Percentiles rank a stretch among this genome's conserved stretches.
phyloP scores from a whole-genome alignment of 1,140 invertebrate genomes.

The Teleogryllus occipitalis region DNA sequence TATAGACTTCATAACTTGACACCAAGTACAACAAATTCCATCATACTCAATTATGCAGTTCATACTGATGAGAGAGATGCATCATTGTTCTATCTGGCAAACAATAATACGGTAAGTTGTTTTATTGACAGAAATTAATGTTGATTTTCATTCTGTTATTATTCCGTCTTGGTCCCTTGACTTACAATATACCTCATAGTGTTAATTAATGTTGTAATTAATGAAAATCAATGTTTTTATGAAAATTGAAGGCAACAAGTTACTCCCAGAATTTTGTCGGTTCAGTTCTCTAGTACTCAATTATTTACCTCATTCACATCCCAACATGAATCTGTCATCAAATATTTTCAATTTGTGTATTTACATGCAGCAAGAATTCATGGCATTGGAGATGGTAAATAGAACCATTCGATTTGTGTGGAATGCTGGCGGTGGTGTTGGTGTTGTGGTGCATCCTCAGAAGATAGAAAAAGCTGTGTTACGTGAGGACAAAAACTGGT shows the following conservation, averaged over 20 bases:
- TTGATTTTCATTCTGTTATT: too few species aligned
- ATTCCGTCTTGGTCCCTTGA: too few species aligned
- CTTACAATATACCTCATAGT: too few species aligned
- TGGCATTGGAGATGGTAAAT: conserved; percentile 70
- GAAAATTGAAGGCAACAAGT: too few species aligned
- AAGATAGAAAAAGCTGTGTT: conserved; percentile 44
- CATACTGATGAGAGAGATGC: conserved; percentile 48
- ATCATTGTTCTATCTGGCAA: conserved; percentile 57
- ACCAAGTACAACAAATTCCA: conserved; percentile 58
- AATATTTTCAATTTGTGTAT: neutral
- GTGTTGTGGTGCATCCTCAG: conserved; percentile 51
- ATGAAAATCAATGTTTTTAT: too few species aligned
- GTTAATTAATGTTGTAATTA: too few species aligned
- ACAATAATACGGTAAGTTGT: conserved; percentile 42
- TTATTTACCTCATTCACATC: neutral
- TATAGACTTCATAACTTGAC: conserved; percentile 54
- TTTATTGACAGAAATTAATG: too few species aligned
- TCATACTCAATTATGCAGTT: conserved; percentile 58
- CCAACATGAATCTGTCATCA: neutral
- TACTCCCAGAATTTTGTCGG: too few species aligned
- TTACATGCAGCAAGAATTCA: conserved; percentile 50
- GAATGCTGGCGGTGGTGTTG: conserved; percentile 64
- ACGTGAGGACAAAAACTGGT: conserved; percentile 60
- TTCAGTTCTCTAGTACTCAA: neutral
- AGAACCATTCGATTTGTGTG: conserved; percentile 64